A percentile compares a stretch with the other conserved stretches of the same genome.
Conservation (phyloP, 2,797 vertebrate genomes). For the Oreochromis mossambicus region DNA sequence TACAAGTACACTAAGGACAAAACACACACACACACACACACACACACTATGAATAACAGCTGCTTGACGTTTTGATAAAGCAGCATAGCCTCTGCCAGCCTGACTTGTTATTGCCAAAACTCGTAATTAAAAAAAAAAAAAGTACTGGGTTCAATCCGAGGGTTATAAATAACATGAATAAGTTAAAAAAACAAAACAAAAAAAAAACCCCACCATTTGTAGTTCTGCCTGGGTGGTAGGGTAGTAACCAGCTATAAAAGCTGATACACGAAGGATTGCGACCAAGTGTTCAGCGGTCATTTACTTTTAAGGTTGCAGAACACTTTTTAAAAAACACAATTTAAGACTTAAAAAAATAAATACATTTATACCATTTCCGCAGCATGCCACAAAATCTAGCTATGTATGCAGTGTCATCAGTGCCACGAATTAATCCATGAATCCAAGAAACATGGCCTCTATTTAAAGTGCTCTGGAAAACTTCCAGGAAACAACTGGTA, state of each 20-base stretch:
- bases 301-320: neutral
- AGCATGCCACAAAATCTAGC: neutral
- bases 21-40: neutral
- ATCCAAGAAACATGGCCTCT: neutral
- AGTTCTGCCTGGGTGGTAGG: neutral
- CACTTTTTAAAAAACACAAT: neutral
- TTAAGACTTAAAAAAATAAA: neutral
- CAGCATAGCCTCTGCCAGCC: neutral
- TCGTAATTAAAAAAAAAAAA: neutral
- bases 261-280: neutral
- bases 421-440: neutral
- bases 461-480: neutral
- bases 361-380: neutral
- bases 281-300: neutral
- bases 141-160: neutral
- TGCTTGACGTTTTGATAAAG: neutral
- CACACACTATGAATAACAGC: neutral
- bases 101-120: neutral
- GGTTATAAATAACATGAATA: neutral
- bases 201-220: neutral
- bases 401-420: neutral
- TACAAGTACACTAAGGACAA: neutral
- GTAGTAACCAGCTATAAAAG: neutral
- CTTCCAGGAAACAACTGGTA: neutral
- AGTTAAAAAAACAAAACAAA: neutral